Evolutionary conservation across 2,797 vertebrate genomes (phyloP), one percentile per base, ranked within the genome.

Genomic region (Pagetopsis macropterus): DNA sequence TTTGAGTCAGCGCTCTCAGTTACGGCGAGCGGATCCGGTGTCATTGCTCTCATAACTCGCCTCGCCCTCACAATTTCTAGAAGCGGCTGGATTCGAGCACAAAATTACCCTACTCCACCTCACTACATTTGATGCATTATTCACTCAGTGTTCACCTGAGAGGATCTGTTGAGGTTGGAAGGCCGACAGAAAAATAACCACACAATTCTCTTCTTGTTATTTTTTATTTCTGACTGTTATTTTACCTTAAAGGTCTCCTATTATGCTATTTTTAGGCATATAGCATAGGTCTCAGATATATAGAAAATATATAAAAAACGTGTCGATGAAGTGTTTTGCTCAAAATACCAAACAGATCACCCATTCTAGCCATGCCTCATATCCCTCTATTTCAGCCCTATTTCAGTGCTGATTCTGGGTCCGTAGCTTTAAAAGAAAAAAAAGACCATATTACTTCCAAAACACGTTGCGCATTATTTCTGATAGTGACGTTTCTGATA

Each of bases 1-100:
- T 88, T 90, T 88, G 79, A 88, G 81, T 91, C 82, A 78, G 80
- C 17, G 75, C 82, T 90, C 91, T 94, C 93, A 83, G 89, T 93
- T 95, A 93, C 94, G 43, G 62, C 43, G 1, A 31, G 27, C 76
- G 50, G 92, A 92, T 95, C 92, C 46, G 85, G 84, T 95, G 89
- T 93, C 94, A 85, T 84, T 87, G 85, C 89, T 92, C 52, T 92
- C 91, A 94, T 93, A 94, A 93, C 79, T 68, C 65, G 82, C 88
- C 69, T 91, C 85, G 73, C 88, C 79, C 81, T 82, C 79, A 62
- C 83, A 84, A 86, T 88, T 84, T 84, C 81, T 85, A 76, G 84
- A 90, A 85, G 81, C 84, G 87, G 84, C 65, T 49, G 54, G 81
- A 87, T 81, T 88, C 83, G 83, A 84, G 80, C 81, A 78, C 75